These are phyloP conservation scores for Solenopsis fugax DNA, from an alignment of 1,140 invertebrate species.

Conservation along the genomic window DNA sequence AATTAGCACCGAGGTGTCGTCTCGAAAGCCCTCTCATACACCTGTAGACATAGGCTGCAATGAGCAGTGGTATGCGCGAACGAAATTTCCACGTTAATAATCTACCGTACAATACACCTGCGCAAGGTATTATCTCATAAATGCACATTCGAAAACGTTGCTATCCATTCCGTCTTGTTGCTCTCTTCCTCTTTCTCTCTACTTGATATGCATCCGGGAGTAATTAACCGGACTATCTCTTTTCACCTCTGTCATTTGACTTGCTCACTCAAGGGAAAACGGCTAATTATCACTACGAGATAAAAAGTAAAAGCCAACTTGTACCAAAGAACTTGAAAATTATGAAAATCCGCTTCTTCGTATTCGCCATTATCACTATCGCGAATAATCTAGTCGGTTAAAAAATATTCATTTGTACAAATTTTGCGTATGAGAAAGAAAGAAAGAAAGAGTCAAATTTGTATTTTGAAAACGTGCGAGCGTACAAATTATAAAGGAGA, in stretches of 20 bases:
- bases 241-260: slow-evolving; percentile 51
- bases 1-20: slow-evolving; percentile 77
- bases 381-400: slow-evolving; percentile 1
- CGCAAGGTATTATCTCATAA: slow-evolving; percentile 70
- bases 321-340: background rate
- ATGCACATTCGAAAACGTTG: slow-evolving; percentile 70
- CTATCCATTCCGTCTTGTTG: slow-evolving; percentile 31
- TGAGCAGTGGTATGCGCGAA: slow-evolving; percentile 44
- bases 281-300: slow-evolving; percentile 61
- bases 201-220: slow-evolving; percentile 13
- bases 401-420: slow-evolving; percentile 16
- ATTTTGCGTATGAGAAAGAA: slow-evolving; percentile 37
- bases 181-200: slow-evolving; percentile 22
- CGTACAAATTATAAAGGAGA: background rate
- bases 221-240: slow-evolving; percentile 71
- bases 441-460: background rate
- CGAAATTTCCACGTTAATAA: slow-evolving; percentile 75
- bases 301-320: slow-evolving; percentile 27
- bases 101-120: slow-evolving; percentile 61
- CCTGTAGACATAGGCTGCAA: slow-evolving; percentile 63
- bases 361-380: background rate
- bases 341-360: slow-evolving; percentile 2
- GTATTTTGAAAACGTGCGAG: background rate
- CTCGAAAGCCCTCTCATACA: slow-evolving; percentile 71
- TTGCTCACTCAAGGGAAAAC: slow-evolving; percentile 20